These are phyloP conservation scores for Geodia barretti DNA, from an alignment of 37 sponge, comb jelly and placozoan genomes.

Conservation along the genomic window DNA sequence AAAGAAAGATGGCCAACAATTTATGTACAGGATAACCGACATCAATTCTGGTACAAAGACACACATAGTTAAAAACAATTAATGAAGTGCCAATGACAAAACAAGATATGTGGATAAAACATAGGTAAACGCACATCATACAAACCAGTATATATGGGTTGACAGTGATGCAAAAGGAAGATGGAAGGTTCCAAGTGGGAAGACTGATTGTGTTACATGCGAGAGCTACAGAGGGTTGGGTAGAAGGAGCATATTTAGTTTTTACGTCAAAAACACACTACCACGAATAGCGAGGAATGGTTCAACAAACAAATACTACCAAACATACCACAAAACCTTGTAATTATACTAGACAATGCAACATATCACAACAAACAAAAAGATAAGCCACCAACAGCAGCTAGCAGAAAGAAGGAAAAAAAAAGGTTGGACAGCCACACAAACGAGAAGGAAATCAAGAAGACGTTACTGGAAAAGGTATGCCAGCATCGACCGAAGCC, in stretches of 20 bases:
- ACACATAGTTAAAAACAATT: neutral
- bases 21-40: no score
- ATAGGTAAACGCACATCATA: constrained; percentile 35
- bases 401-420: neutral
- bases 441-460: neutral
- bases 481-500: neutral
- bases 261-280: constrained; percentile 24
- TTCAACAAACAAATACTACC: neutral
- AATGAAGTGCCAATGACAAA: neutral
- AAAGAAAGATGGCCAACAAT: constrained; percentile 9
- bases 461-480: neutral
- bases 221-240: constrained; percentile 20
- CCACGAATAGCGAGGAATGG: constrained; percentile 14
- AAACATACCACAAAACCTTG: neutral
- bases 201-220: constrained; percentile 40
- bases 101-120: constrained; percentile 28
- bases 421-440: neutral
- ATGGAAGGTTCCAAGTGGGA: constrained; percentile 31
- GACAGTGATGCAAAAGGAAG: constrained; percentile 30
- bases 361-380: constrained; percentile 10
- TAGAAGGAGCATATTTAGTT: neutral
- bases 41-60: neutral
- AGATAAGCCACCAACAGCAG: constrained; percentile 1
- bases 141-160: constrained; percentile 6
- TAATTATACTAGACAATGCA: constrained; percentile 8